Conservation (phyloP, 2,113 vertebrate species). For the Thunnus thynnus region DNA sequence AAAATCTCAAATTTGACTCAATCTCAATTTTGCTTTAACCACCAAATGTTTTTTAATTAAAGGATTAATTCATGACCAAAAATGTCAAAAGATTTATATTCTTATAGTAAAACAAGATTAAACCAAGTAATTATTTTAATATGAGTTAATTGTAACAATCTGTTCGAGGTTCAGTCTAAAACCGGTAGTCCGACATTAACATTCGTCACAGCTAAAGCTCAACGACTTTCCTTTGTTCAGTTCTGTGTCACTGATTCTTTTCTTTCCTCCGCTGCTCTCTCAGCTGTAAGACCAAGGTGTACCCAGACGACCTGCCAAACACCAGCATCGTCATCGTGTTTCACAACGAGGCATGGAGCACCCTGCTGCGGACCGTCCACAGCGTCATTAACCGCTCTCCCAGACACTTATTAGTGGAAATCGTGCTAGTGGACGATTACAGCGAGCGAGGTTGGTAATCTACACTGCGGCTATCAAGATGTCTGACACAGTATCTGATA, state of each 20-base stretch:
- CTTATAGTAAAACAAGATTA: no score
- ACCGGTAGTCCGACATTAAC: no score
- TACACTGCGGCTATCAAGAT: background rate
- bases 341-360: slow-evolving; percentile 99
- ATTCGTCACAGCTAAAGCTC: no score
- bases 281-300: slow-evolving; percentile 96
- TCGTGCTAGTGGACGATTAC: slow-evolving; percentile 96
- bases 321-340: slow-evolving; percentile 99
- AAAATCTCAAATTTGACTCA: no score
- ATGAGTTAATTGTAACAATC: background rate
- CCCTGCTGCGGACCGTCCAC: slow-evolving; percentile 93
- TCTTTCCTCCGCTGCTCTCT: background rate
- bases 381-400: slow-evolving; percentile 94
- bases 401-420: slow-evolving; percentile 89
- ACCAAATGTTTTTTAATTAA: background rate
- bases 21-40: no score
- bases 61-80: no score
- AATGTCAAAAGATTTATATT: no score
- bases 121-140: no score
- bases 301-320: slow-evolving; percentile 92
- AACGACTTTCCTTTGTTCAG: background rate
- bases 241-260: background rate
- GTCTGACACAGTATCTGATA: background rate
- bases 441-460: slow-evolving; percentile 91
- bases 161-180: background rate